Conservation (phyloP, 2,113 vertebrate species). For the Takifugu flavidus region DNA sequence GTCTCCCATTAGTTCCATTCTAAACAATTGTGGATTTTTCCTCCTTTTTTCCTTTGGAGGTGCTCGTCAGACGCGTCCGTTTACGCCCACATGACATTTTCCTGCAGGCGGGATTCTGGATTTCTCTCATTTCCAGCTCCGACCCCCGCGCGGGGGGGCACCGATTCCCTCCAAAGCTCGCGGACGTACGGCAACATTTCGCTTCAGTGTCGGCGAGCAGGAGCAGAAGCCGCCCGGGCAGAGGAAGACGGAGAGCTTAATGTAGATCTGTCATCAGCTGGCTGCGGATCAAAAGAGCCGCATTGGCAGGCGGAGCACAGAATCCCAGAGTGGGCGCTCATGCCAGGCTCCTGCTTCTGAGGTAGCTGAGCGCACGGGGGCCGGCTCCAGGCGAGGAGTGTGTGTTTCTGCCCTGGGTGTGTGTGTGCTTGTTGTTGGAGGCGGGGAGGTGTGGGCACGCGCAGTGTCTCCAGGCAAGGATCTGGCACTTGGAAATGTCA, state of each 20-base stretch:
- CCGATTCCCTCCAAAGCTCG: conserved; percentile 11
- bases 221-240: conserved; percentile 24
- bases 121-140: not conserved
- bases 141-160: conserved; percentile 16
- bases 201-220: conserved; percentile 36
- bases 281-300: conserved; percentile 68
- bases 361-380: conserved; percentile 46
- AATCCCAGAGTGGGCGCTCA: conserved; percentile 54
- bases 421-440: not conserved
- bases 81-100: conserved; percentile 30
- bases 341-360: conserved; percentile 56
- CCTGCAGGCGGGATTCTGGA: conserved; percentile 15
- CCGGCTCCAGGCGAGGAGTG: conserved; percentile 47
- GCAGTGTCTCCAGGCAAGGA: conserved; percentile 57
- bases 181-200: conserved; percentile 33
- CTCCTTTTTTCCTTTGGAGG: not conserved
- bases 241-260: conserved; percentile 60
- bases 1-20: too few relatives aligned
- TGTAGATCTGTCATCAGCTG: conserved; percentile 72
- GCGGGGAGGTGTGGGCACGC: conserved; percentile 48
- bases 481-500: conserved; percentile 68
- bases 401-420: conserved; percentile 16
- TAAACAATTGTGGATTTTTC: conserved; percentile 4
- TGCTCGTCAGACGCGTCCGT: conserved; percentile 1
- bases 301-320: conserved; percentile 63